Conservation (phyloP, 1,140 invertebrate genomes). For the Euschistus heros region DNA sequence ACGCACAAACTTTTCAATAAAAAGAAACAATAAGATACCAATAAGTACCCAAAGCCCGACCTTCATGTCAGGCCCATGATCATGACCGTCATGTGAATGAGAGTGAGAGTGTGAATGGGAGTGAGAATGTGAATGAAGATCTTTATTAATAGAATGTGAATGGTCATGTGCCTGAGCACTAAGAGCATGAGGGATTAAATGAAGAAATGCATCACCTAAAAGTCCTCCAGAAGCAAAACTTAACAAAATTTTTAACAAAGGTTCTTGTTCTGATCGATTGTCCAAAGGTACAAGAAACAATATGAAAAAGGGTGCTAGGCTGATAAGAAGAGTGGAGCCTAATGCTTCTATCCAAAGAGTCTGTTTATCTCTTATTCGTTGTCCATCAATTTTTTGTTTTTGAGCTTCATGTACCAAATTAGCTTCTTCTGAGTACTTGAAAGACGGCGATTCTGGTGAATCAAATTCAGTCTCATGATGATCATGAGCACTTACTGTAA, state of each 20-base stretch:
- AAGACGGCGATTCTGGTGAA: slow-evolving; percentile 45
- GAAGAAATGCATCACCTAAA: slow-evolving; percentile 90
- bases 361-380: slow-evolving; percentile 30
- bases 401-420: slow-evolving; percentile 40
- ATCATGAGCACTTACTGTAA: neutral
- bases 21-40: slow-evolving; percentile 84
- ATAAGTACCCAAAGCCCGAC: slow-evolving; percentile 82
- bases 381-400: slow-evolving; percentile 20
- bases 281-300: slow-evolving; percentile 88
- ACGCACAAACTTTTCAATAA: slow-evolving; percentile 86
- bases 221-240: slow-evolving; percentile 92
- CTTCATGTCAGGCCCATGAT: slow-evolving; percentile 61
- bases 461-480: neutral
- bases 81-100: slow-evolving; percentile 36
- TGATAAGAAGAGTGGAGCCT: slow-evolving; percentile 83
- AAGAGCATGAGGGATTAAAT: slow-evolving; percentile 91
- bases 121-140: slow-evolving; percentile 42
- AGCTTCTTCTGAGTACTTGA: slow-evolving; percentile 62
- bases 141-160: slow-evolving; percentile 34
- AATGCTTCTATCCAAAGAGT: slow-evolving; percentile 72
- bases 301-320: slow-evolving; percentile 85
- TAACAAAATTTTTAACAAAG: slow-evolving; percentile 76
- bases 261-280: slow-evolving; percentile 70
- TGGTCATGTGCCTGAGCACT: slow-evolving; percentile 44
- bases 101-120: slow-evolving; percentile 41